Evolutionary conservation across 2,113 vertebrate genomes (phyloP).

Genomic region (Aythya baeri): DNA sequence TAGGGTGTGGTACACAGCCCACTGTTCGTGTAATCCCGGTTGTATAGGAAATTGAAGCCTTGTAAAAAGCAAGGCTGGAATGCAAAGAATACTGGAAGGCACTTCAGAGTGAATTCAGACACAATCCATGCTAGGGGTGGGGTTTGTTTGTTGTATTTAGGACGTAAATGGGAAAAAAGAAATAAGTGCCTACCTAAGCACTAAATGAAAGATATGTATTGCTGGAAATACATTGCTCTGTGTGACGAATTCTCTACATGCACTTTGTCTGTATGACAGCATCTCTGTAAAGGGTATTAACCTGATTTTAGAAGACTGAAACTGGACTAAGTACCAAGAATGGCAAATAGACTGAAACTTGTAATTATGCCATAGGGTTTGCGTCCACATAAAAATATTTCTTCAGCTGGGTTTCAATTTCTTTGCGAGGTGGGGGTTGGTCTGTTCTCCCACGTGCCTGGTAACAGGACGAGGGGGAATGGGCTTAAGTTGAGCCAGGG

Average conservation of each 20-base stretch:
- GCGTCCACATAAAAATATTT: neutral
- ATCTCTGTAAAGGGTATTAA: neutral
- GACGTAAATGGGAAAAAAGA: neutral
- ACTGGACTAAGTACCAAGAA: neutral
- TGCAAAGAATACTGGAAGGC: neutral
- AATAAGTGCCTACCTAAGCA: neutral
- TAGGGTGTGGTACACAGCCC: neutral
- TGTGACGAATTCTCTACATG: neutral
- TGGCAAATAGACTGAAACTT: neutral
- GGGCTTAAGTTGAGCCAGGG: too few species aligned
- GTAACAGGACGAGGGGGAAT: too few species aligned
- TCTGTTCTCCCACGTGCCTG: too few species aligned
- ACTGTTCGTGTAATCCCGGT: neutral
- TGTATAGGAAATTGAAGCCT: neutral
- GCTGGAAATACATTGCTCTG: neutral
- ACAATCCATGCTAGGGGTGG: too few species aligned
- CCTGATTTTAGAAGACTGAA: neutral
- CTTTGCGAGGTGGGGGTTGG: too few species aligned
- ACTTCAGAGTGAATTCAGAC: neutral
- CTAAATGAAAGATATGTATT: slow-evolving; percentile 6
- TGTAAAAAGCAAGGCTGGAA: neutral
- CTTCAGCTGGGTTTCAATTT: neutral
- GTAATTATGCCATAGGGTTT: neutral
- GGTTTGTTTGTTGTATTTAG: neutral
- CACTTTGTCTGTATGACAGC: neutral